Base-by-base conservation (phyloP, 1,140 invertebrate genomes). In the Drosophila mayri region DNA sequence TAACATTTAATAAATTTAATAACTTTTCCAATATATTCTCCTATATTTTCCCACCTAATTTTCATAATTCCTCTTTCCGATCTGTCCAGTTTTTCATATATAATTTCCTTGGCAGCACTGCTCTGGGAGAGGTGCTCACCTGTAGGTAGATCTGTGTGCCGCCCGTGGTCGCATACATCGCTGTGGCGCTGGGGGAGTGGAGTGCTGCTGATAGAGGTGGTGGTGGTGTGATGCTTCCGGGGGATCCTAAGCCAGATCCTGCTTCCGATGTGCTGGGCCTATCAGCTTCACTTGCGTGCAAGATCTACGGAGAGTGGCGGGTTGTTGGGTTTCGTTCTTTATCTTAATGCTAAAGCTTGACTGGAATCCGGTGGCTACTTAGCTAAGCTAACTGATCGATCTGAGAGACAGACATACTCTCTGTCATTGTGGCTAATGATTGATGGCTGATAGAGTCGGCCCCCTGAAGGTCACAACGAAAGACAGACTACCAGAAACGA, bases 141-240 rank as follows among this genome's bases (percentile, higher is more conserved):
- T 93, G 92, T 75, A 93, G 83, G 74, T 93, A 93, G 74, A 93
- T 93, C 84, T 93, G 92, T 78, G 92, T 93, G 85, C 92, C 88
- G 81, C 92, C 92, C 76, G 90, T 81, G 54, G 92, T 90, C 70
- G 84, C 88, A 76, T 93, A 93, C 92, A 93, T 93, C 78, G 79
- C 90, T 76, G 92, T 86, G 74, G 92, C 74, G 81, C 46, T 78
- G 75, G 35, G 25, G 72, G 55, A 64, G 87, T 25, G 52, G 9
- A 3, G 18, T 70, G 41, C 55, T 74, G 76, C 46, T 71, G 38
- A 35, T 35, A 44, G 38, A 6, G 37, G 16, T 28, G 43, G 2
- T 52, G 43, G 18, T 59, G 38, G 37, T 40, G 44, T 59, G 46
- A 14, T 50, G 37, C 62, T 64, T 55, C 52, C 52, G 35, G 35